Evolutionary conservation across 1,140 invertebrate genomes (phyloP).

Genomic region (Drosophila grimshawi): DNA sequence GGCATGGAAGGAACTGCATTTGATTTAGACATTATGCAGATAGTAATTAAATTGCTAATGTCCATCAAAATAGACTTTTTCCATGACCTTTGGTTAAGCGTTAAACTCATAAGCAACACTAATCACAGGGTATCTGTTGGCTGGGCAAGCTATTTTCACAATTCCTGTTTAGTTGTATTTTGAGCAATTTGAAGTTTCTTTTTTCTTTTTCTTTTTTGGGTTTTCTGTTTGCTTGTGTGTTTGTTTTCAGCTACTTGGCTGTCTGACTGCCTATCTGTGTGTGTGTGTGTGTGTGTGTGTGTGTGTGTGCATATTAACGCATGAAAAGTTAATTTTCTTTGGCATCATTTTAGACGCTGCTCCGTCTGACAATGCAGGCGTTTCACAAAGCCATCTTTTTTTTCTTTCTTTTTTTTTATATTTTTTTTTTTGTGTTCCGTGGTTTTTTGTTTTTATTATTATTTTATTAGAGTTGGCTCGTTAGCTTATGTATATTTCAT

Average conservation of each 20-base stretch:
- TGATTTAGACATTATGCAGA: not conserved
- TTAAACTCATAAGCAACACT: too few relatives aligned
- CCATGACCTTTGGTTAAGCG: too few relatives aligned
- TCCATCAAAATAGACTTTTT: not conserved
- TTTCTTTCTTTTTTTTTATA: not conserved
- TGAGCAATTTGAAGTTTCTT: not conserved
- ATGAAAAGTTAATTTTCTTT: slow-evolving; percentile 48
- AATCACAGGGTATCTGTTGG: too few relatives aligned
- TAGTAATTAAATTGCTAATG: not conserved
- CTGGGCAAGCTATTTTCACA: too few relatives aligned
- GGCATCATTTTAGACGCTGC: slow-evolving; percentile 31
- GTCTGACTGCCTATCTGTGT: not conserved
- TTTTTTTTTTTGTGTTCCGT: slow-evolving; percentile 1
- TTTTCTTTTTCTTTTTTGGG: not conserved
- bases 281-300: not conserved
- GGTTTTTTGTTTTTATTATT: slow-evolving; percentile 33
- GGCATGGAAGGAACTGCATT: not conserved
- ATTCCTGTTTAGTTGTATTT: too few relatives aligned
- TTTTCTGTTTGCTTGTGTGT: not conserved
- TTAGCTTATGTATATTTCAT: slow-evolving; percentile 45
- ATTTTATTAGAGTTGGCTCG: slow-evolving; percentile 44
- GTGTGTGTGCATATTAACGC: slow-evolving; percentile 29
- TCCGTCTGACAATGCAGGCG: slow-evolving; percentile 5
- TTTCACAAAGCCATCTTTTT: slow-evolving; percentile 10
- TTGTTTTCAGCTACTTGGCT: not conserved